Evolutionary conservation across 1,140 invertebrate genomes (phyloP), one percentile per base, ranked within the genome.

Genomic region (Anoplolepis gracilipes): DNA sequence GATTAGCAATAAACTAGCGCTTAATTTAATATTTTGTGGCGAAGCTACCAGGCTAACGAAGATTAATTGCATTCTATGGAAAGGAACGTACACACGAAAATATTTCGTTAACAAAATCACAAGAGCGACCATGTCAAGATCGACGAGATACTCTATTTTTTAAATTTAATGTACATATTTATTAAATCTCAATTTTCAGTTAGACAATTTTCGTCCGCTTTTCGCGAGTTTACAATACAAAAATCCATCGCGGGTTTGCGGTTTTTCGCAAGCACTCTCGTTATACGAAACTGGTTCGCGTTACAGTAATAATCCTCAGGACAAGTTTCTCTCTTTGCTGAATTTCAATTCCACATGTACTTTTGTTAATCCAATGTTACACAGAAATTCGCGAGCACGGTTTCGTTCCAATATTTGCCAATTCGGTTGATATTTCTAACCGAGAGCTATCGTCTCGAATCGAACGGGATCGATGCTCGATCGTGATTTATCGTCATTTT

Each of bases 361-460:
- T 59, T 59, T 72, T 28, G 78, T 82, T 82, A 82, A 82, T 82
- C 78, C 78, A 25, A 73, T 73, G 67, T 82, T 82, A 82, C 78
- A 82, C 78, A 72, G 67, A 73, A 82, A 72, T 73, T 39, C 53
- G 67, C 78, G 28, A 42, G n/a, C 33, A 28, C 36, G 49, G 11
- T 36, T 36, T n/a, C 78, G 78, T 46, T 73, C 39, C 78, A 82
- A 82, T 82, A 82, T 82, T 82, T 82, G 78, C 25, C 67, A 55
- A 82, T 73, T 82, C 67, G 39, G 67, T 82, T 59, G 39, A 59
- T 73, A 59, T 49, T 73, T 72, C 13, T 28, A 22, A 59, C 46
- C 25, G n/a, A n/a, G 46, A 55, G 59, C 39, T 73, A 69, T 55
- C 46, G 78, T 73, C 67, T 59, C 46, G 13, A 1, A 19, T 13